Percentiles rank a stretch among this genome's conserved stretches.
phyloP scores from a whole-genome alignment of 1,140 invertebrate species.

The Galleria mellonella region DNA sequence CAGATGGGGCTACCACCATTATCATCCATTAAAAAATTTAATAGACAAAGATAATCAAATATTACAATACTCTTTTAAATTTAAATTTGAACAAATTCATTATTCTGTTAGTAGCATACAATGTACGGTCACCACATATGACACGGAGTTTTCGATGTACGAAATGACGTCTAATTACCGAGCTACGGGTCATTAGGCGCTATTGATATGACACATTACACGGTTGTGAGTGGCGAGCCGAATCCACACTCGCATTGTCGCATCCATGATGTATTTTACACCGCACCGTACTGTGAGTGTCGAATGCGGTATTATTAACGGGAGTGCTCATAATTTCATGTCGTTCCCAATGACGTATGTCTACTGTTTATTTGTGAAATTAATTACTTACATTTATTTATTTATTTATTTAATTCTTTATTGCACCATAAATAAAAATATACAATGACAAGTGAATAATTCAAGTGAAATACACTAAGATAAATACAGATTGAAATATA shows the following conservation, averaged over 20 bases:
- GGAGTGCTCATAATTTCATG: conserved; percentile 3
- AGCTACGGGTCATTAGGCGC: conserved; percentile 29
- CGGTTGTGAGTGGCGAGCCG: conserved; percentile 4
- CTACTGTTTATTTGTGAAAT: no score
- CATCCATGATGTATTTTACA: conserved; percentile 13
- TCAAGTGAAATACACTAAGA: no score
- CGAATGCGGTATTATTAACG: conserved; percentile 4
- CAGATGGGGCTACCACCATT: no score
- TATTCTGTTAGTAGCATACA: not conserved
- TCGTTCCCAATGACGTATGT: not conserved
- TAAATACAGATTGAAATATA: no score
- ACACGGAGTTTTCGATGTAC: conserved; percentile 21
- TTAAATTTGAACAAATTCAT: not conserved
- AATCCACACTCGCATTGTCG: no score
- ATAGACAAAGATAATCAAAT: no score
- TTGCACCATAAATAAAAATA: no score
- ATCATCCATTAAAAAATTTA: no score
- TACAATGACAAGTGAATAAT: no score
- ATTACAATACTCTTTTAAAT: not conserved
- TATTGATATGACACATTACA: conserved; percentile 29
- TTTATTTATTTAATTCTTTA: no score
- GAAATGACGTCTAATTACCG: conserved; percentile 42
- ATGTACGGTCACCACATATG: conserved; percentile 20
- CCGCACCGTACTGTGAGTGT: conserved; percentile 2
- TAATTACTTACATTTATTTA: no score